Evolutionary conservation across 1,140 invertebrate species (phyloP), one percentile per base, ranked within the genome.

Genomic region (Cydia splendana): DNA sequence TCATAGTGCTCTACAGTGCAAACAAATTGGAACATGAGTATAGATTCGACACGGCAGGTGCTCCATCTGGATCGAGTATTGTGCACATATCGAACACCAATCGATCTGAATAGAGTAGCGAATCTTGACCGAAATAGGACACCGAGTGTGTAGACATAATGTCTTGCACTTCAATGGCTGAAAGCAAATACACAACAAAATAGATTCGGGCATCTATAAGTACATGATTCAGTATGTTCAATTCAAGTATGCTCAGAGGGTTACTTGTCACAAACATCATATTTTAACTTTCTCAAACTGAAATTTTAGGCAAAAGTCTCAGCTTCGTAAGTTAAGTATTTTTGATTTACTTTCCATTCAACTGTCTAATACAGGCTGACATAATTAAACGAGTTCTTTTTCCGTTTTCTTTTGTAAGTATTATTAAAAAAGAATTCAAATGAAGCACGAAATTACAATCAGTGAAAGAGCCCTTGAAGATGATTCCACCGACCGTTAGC

Each of bases 21-120:
- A 71, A 71, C 67, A 71, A n/a, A 79, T 73, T 75, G 65, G 48
- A 65, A 75, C 65, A 65, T 76, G 74, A 77, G 74, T 69, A 74
- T 74, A 71, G 57, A 77, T 74, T 57, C n/a, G 42, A 77, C 75
- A 65, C 69, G 69, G 65, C 69, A 62, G 18, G 62, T 73, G 53
- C 20, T 73, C n/a, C n/a, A 45, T 28, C 65, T 76, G 65, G 20
- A 80, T 80, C 65, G 69, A 78, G 74, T 76, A 67, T 38, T 81
- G 42, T 38, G 74, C 77, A 79, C 53, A 80, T 74, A 80, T 73
- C 42, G 75, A 69, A 75, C 38, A 74, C 18, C 67, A 78, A 80
- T 78, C 77, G 76, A 80, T 77, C 65, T 62, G 45, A 67, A 78
- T 78, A 42, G 77, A 78, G 77, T 71, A 51, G 76, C 53, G 69